Percentiles rank a stretch among this genome's conserved stretches.
These are phyloP conservation scores for Pristionchus japonicus DNA, from an alignment of 2,888 invertebrate species.

Conservation along the genomic window DNA sequence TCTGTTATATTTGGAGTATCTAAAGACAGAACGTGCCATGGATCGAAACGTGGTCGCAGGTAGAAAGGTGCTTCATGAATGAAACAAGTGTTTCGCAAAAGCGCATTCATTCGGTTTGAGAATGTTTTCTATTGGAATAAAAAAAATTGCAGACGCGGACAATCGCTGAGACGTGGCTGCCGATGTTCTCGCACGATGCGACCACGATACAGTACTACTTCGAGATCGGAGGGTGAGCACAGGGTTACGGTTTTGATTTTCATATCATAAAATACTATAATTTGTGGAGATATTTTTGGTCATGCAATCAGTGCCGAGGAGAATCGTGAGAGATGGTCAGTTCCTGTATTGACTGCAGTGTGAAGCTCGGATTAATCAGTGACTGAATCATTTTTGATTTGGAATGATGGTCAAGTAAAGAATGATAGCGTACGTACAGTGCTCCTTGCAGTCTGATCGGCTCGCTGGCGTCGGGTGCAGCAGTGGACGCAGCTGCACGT, in stretches of 20 bases:
- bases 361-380: no score
- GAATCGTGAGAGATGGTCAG: background rate
- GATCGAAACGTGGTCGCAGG: background rate
- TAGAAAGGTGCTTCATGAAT: background rate
- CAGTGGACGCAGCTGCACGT: slow-evolving; percentile 50
- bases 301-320: no score
- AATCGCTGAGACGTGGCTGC: slow-evolving; percentile 61
- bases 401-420: no score
- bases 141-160: slow-evolving; percentile 57
- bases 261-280: background rate
- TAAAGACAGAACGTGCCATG: no score
- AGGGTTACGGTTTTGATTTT: background rate
- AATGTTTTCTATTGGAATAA: no score
- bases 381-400: no score
- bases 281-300: no score
- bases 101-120: no score
- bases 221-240: slow-evolving; percentile 56
- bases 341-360: no score
- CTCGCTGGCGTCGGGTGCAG: slow-evolving; percentile 51
- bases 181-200: slow-evolving; percentile 52
- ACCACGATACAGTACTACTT: slow-evolving; percentile 54
- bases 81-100: no score
- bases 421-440: background rate
- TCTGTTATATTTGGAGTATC: background rate
- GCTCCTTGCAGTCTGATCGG: slow-evolving; percentile 51